These are phyloP conservation scores for Ammodramus savannarum DNA, from an alignment of 2,113 vertebrate species.

Conservation along the genomic window DNA sequence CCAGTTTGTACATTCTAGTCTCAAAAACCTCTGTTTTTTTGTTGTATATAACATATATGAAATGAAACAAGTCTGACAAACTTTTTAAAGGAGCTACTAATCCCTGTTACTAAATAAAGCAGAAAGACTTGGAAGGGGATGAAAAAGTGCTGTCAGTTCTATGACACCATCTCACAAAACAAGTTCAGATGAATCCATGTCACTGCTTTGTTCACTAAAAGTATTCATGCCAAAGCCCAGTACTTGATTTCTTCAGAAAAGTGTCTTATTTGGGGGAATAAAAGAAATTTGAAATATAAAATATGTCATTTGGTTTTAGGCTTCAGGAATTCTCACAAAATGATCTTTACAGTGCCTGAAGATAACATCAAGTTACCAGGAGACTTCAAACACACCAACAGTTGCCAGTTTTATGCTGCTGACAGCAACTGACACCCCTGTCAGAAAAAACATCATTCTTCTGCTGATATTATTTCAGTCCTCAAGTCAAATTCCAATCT, in stretches of 20 bases:
- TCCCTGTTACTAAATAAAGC: slow-evolving; percentile 58
- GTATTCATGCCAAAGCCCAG: neutral
- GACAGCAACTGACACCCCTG: neutral
- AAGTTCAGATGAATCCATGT: neutral
- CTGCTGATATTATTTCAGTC: neutral
- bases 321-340: neutral
- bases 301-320: neutral
- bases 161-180: slow-evolving; percentile 1
- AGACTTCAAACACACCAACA: neutral
- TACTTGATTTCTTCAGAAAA: neutral
- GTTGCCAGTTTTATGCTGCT: neutral
- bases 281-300: neutral
- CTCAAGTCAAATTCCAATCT: neutral
- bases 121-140: neutral
- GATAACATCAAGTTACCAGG: neutral
- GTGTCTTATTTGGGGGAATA: neutral
- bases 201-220: neutral
- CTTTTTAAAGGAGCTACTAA: slow-evolving; percentile 46
- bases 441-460: neutral
- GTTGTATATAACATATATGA: neutral
- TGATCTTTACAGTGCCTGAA: neutral
- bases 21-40: neutral
- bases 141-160: slow-evolving; percentile 17
- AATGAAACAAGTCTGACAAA: slow-evolving; percentile 18
- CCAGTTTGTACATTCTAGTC: neutral